A percentile compares a stretch with the other conserved stretches of the same genome.
phyloP scores from a whole-genome alignment of 2,888 invertebrate species.

The Lamproptera curius region DNA sequence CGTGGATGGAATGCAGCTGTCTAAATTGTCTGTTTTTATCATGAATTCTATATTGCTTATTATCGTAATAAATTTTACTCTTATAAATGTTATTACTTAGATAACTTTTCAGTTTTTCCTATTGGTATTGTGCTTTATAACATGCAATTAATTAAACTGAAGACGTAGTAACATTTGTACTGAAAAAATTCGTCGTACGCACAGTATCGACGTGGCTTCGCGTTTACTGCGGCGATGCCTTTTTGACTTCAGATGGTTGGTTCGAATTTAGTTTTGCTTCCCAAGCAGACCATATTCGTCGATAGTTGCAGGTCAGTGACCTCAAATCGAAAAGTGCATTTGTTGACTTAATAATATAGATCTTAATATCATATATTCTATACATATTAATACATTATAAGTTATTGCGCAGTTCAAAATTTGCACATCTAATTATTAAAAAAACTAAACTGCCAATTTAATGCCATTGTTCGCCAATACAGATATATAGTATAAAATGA shows the following conservation, averaged over 20 bases:
- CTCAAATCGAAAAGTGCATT: too few relatives aligned
- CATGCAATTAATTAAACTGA: not conserved
- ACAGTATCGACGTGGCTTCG: not conserved
- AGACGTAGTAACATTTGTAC: not conserved
- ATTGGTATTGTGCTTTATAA: not conserved
- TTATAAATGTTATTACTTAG: not conserved
- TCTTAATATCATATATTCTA: too few relatives aligned
- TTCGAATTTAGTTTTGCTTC: too few relatives aligned
- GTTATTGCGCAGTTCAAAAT: too few relatives aligned
- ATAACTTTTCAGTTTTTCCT: not conserved
- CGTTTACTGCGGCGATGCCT: not conserved
- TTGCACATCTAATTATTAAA: too few relatives aligned
- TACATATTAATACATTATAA: too few relatives aligned
- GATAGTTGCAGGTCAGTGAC: too few relatives aligned
- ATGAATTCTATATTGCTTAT: not conserved
- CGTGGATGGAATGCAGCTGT: not conserved
- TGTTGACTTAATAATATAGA: too few relatives aligned
- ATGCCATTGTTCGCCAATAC: too few relatives aligned
- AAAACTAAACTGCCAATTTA: too few relatives aligned
- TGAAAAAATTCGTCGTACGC: not conserved
- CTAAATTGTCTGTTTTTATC: not conserved
- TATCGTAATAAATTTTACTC: not conserved
- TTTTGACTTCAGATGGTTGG: not conserved
- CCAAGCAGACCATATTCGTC: too few relatives aligned
- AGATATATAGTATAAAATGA: too few relatives aligned